Conservation (phyloP, 2,797 vertebrate species). For the Anas acuta region DNA sequence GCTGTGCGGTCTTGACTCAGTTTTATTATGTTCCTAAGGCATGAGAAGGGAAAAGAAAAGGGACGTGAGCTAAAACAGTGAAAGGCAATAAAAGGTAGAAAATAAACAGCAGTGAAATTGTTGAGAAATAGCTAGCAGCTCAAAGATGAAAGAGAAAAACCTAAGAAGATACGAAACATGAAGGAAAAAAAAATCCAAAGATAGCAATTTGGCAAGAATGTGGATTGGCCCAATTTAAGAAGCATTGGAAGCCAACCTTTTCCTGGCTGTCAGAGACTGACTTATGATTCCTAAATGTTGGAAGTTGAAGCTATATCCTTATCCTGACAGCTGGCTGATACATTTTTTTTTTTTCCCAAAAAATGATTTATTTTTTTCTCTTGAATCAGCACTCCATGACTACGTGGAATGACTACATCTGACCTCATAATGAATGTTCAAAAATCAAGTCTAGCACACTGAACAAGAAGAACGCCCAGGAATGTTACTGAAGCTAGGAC, state of each 20-base stretch:
- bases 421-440: background rate
- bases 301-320: background rate
- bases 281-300: background rate
- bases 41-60: background rate
- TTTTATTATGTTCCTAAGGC: background rate
- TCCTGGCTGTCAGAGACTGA: background rate
- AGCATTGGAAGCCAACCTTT: background rate
- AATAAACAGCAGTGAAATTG: background rate
- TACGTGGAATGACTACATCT: no score
- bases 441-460: fast-evolving
- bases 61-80: fast-evolving
- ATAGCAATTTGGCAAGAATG: background rate
- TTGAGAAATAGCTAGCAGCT: background rate
- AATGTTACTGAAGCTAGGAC: background rate
- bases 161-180: background rate
- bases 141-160: background rate
- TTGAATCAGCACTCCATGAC: background rate
- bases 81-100: background rate
- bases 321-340: background rate
- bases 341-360: no score
- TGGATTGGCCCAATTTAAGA: background rate
- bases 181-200: background rate
- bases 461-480: background rate
- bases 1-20: background rate
- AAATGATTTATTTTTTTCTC: no score